Evolutionary conservation across 2,797 vertebrate species (phyloP).

Genomic region (Varecia variegata): DNA sequence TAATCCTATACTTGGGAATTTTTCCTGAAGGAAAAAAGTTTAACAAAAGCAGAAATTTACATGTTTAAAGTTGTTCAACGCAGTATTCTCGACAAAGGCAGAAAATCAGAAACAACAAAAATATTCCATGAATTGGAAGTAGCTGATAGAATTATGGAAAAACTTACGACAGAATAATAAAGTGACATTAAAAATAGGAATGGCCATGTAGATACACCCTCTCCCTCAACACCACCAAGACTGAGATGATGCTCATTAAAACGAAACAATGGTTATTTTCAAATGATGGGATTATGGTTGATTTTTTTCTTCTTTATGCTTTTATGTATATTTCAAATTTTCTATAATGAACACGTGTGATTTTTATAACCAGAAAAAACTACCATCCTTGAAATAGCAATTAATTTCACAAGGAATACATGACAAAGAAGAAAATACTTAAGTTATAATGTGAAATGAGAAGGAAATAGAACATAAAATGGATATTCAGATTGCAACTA

Average conservation of each 20-base stretch:
- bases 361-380: slow-evolving; percentile 58
- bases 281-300: not conserved
- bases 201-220: no score
- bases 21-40: not conserved
- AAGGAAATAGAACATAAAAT: slow-evolving; percentile 51
- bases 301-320: slow-evolving; percentile 39
- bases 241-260: not conserved
- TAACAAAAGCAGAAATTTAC: not conserved
- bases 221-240: not conserved
- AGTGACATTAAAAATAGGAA: slow-evolving; percentile 9
- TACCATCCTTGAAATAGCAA: slow-evolving; percentile 49
- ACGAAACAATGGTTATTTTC: not conserved
- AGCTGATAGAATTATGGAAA: not conserved
- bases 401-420: slow-evolving; percentile 52
- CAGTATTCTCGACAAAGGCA: not conserved
- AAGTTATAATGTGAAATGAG: slow-evolving; percentile 43
- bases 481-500: slow-evolving; percentile 45
- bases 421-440: slow-evolving; percentile 12
- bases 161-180: not conserved
- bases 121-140: not conserved
- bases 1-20: not conserved
- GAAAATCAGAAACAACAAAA: not conserved
- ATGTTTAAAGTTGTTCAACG: not conserved
- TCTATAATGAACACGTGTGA: slow-evolving; percentile 47
- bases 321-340: slow-evolving; percentile 50